Base-by-base conservation (phyloP, 2,797 vertebrate species). In the Psittacula echo region DNA sequence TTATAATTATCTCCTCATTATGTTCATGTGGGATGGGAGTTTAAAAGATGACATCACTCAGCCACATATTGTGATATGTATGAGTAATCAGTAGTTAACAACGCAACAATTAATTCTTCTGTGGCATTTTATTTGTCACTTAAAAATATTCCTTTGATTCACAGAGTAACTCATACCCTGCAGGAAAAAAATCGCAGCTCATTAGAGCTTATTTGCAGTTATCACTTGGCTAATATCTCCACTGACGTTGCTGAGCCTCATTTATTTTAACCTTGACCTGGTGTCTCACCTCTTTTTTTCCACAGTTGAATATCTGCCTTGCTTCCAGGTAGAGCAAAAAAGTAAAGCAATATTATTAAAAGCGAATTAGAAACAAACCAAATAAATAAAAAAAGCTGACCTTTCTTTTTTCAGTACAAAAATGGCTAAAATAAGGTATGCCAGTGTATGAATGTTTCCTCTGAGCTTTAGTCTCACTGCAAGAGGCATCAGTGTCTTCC, bases 101-200 rank as follows among this genome's bases (percentile, higher is more conserved):
- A 86, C 84, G 87, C 84, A 94, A 85, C 90, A 96, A 77, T 93
- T 95, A 92, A 95, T 93, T 94, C 86, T 53, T 87, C 61, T 75
- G 78, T 83, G 88, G 65, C 90, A 87, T 90, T 96, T 97, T 94
- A 85, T 95, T 96, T 96, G 91, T 85, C 61, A 87, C 60, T 95
- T 94, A n/a, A 94, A 94, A 92, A 71, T 80, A 90, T 60, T 90
- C 39, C 67, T 93, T 93, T 96, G 95, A 85, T 86, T 96, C 94
- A 56, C 20, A 32, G 85, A 42, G 56, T 89, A 97, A 90, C 68
- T 96, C 74, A 77, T 75, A 73, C 76, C 91, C 72, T 65, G 74
- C 54, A 89, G 87, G 70, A 87, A 90, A 71, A 71, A 75, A 37
- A 60, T 51, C 58, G 70, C 87, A 66, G 62, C 91, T 96, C 80